Base-by-base conservation (phyloP, 2,888 invertebrate species). In the Timema podura region DNA sequence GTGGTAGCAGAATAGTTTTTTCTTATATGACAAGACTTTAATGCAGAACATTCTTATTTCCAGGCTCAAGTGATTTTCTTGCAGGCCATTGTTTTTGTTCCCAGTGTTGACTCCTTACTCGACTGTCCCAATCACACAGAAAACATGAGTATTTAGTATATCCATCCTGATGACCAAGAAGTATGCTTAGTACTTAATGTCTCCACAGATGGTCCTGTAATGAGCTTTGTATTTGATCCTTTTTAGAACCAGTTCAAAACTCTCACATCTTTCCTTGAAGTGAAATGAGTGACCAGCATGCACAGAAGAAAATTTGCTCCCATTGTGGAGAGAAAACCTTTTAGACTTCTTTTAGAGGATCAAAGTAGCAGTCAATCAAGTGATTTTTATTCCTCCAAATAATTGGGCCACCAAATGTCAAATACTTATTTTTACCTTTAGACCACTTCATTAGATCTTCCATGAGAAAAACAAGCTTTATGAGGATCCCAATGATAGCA, bases 361-460 rank as follows among this genome's bases (percentile, higher is more conserved):
- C 74, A 71, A 74, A 75, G 68, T 76, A 74, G 13, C 57, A 51
- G 68, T 73, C 73, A 69, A 69, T 66, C n/a, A 16, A 45, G 69
- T 76, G 73, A 71, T 76, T 71, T 74, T 70, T 74, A 8, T 71
- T 78, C 75, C 51, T 73, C 67, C 75, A 75, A n/a, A n/a, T n/a
- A n/a, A n/a, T 73, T 16, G 74, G 75, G 64, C 67, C 67, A 48
- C 73, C 74, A 70, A 76, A 76, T 70, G 30, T 48, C 16, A 76
- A 51, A 49, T 68, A 68, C 48, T 70, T 68, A 64, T 69, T 65
- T 72, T 72, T 72, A 69, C 73, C 73, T 65, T 74, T 75, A n/a
- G 67, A 73, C 73, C 75, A 76, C 64, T 69, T 66, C 64, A 73
- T 71, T 70, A 76, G 72, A 72, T 64, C 54, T 74, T 73, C 44